Conservation (phyloP, 2,797 vertebrate genomes). For the Eupleurogrammus muticus region DNA sequence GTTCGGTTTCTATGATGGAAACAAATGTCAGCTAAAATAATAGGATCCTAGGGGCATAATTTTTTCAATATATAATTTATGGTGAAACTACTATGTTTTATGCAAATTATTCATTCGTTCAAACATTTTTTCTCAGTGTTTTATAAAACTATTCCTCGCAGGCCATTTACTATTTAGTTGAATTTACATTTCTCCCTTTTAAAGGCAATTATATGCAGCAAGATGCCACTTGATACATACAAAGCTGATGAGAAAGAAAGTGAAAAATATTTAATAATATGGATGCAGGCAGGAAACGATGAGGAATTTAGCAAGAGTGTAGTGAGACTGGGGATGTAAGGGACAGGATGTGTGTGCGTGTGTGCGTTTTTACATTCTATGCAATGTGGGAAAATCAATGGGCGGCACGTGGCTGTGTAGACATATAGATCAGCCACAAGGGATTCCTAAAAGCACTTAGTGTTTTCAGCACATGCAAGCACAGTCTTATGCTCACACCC, state of each 20-base stretch:
- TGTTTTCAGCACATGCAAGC: slow-evolving; percentile 8
- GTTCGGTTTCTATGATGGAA: neutral
- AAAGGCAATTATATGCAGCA: too few species aligned
- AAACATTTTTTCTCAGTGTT: neutral
- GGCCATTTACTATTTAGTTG: neutral
- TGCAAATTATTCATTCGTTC: neutral
- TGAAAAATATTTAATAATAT: neutral
- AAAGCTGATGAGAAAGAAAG: too few species aligned
- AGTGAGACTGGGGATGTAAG: neutral
- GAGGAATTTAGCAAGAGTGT: neutral
- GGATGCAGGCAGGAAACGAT: neutral
- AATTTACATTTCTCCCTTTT: neutral
- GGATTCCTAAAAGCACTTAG: slow-evolving; percentile 53
- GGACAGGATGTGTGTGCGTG: neutral
- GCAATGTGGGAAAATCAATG: neutral
- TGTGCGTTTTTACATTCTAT: slow-evolving; percentile 1
- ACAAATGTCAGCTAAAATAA: neutral
- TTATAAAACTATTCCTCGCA: neutral
- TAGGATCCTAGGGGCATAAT: neutral
- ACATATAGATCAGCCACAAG: slow-evolving; percentile 24
- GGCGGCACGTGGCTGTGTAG: neutral
- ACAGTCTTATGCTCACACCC: slow-evolving; percentile 2
- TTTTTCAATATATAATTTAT: slow-evolving; percentile 8
- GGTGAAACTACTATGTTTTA: neutral
- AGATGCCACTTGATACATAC: too few species aligned